phyloP scores from a whole-genome alignment of 1,140 invertebrate genomes.

The Caerostris darwini region DNA sequence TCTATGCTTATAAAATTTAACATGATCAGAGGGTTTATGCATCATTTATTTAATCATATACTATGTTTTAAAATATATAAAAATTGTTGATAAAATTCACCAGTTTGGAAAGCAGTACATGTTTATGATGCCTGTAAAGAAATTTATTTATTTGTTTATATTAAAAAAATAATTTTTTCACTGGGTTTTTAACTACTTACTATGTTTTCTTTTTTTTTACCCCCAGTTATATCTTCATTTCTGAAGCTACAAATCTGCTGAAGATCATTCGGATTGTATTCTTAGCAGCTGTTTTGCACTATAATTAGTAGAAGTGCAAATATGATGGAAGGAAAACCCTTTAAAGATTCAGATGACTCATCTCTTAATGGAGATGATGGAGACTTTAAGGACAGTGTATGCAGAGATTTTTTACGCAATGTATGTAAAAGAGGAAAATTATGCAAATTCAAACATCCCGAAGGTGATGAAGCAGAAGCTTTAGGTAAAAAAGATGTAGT shows the following conservation, averaged over 20 bases:
- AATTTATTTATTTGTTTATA: neutral
- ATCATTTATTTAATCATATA: too few species aligned
- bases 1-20: too few species aligned
- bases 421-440: conserved; percentile 89
- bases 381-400: conserved; percentile 80
- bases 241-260: neutral
- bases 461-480: conserved; percentile 82
- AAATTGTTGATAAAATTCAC: too few species aligned
- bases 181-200: neutral
- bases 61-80: too few species aligned
- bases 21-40: too few species aligned
- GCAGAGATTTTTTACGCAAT: conserved; percentile 85
- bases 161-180: too few species aligned
- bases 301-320: too few species aligned
- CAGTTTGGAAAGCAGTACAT: too few species aligned
- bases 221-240: neutral
- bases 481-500: conserved; percentile 81
- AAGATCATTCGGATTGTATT: neutral
- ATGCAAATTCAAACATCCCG: conserved; percentile 89
- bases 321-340: conserved; percentile 61
- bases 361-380: conserved; percentile 60
- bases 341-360: conserved; percentile 15
- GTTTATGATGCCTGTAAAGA: too few species aligned
- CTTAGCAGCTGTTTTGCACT: neutral
- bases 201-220: neutral